Evolutionary conservation across 2,888 invertebrate species (phyloP), one percentile per base, ranked within the genome.

Genomic region (Hemaris fuciformis): DNA sequence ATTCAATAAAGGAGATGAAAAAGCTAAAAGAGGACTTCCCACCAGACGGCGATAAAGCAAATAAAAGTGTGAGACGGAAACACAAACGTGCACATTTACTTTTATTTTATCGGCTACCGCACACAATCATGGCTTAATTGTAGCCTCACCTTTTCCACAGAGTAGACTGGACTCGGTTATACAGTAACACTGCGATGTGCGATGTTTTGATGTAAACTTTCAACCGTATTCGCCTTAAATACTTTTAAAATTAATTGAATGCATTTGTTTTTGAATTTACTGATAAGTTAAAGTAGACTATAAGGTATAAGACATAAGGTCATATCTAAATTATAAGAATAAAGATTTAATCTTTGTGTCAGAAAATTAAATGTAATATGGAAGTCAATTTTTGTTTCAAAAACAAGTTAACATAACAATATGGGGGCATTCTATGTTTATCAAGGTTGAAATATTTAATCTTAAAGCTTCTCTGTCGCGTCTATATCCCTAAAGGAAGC

Each of bases 41-140:
- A 18, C 48, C 15, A 48, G 48, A 31, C 53, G 23, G 43, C 20
- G 18, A 53, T 53, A 53, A 53, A 53, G 53, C 53, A 53, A 53
- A 53, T 53, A 20, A 53, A 53, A 53, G 31, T 53, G 53, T 53
- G 53, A 53, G 53, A 53, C 18, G 53, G 53, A 53, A 53, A 53
- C 53, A 53, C 53, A 53, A 53, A 53, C 53, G 53, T 31, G 53
- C 31, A 53, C 53, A 53, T 53, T 53, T 53, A 53, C 31, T 53
- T 53, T 53, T 53, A 53, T 53, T 53, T 53, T 53, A 53, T 53
- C 53, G 53, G 53, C 31, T 53, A 53, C 53, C 53, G 53, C 31
- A 18, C 53, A 53, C 53, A 53, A 31, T 53, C 53, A 53, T 53
- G 53, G 31, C 53, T 53, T 53, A 53, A 53, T 53, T 53, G 53